phyloP scores from a whole-genome alignment of 2,113 vertebrate genomes.

The Anolis sagrei region DNA sequence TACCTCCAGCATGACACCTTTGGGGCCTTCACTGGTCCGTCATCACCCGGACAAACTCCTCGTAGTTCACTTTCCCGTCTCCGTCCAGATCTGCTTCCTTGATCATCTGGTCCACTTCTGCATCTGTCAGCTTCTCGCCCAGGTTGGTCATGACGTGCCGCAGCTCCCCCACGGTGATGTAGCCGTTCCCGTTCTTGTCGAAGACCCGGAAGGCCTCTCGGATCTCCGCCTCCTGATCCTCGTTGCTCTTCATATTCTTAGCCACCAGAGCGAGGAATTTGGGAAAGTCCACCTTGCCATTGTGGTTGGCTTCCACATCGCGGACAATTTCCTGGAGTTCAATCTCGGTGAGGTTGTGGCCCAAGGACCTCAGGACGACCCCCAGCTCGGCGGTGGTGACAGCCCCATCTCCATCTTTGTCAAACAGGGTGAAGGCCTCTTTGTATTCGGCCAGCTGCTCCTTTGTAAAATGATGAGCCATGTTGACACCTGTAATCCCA shows the following conservation, averaged over 20 bases:
- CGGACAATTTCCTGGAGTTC: slow-evolving; percentile 87
- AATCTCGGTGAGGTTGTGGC: slow-evolving; percentile 87
- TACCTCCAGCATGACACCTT: background rate
- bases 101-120: slow-evolving; percentile 68
- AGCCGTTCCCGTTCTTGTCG: slow-evolving; percentile 67
- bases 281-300: slow-evolving; percentile 70
- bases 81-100: slow-evolving; percentile 59
- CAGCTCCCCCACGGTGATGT: slow-evolving; percentile 62
- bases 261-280: slow-evolving; percentile 77
- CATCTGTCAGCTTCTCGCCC: slow-evolving; percentile 63
- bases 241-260: slow-evolving; percentile 66
- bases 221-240: slow-evolving; percentile 79
- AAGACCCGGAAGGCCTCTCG: slow-evolving; percentile 76
- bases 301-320: slow-evolving; percentile 85
- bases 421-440: slow-evolving; percentile 89
- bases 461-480: slow-evolving; percentile 63
- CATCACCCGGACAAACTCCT: slow-evolving; percentile 68
- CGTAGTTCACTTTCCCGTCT: slow-evolving; percentile 64
- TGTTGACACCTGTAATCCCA: background rate
- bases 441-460: slow-evolving; percentile 79
- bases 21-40: slow-evolving; percentile 56
- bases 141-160: slow-evolving; percentile 69
- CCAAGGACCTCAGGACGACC: slow-evolving; percentile 88
- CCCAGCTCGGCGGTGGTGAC: slow-evolving; percentile 87
- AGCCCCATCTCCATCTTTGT: slow-evolving; percentile 87